phyloP scores from a whole-genome alignment of 2,113 vertebrate genomes.

The Zosterops borbonicus region DNA sequence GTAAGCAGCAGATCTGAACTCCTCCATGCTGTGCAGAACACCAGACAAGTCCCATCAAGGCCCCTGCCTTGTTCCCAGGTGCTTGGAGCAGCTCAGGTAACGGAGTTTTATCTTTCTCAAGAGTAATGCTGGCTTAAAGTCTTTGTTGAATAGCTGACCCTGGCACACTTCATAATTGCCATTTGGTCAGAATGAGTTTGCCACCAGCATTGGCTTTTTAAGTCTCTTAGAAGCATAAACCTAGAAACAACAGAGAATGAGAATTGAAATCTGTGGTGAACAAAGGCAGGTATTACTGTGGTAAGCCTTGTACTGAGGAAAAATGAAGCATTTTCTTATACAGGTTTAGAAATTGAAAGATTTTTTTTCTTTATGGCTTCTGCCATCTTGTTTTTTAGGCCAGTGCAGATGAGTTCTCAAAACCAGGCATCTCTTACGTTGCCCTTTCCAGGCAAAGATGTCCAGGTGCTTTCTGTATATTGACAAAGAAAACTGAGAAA shows the following conservation, averaged over 20 bases:
- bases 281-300: background rate
- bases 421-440: background rate
- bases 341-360: background rate
- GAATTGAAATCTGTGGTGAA: background rate
- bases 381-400: background rate
- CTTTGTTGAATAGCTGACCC: background rate
- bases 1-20: background rate
- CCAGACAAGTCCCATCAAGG: background rate
- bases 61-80: background rate
- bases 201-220: background rate
- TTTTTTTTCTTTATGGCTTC: background rate
- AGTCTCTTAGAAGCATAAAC: background rate
- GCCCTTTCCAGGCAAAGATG: background rate
- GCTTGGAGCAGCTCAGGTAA: background rate
- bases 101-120: background rate
- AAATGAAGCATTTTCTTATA: background rate
- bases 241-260: background rate
- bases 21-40: background rate
- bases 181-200: background rate
- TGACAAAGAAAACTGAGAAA: background rate
- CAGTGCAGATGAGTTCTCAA: background rate
- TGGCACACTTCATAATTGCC: background rate
- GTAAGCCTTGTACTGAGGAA: background rate
- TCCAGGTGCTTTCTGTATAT: background rate
- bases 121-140: background rate